Percentiles rank a stretch among this genome's conserved stretches.
phyloP scores from a whole-genome alignment of 2,113 vertebrate genomes.

The Oryzias celebensis region DNA sequence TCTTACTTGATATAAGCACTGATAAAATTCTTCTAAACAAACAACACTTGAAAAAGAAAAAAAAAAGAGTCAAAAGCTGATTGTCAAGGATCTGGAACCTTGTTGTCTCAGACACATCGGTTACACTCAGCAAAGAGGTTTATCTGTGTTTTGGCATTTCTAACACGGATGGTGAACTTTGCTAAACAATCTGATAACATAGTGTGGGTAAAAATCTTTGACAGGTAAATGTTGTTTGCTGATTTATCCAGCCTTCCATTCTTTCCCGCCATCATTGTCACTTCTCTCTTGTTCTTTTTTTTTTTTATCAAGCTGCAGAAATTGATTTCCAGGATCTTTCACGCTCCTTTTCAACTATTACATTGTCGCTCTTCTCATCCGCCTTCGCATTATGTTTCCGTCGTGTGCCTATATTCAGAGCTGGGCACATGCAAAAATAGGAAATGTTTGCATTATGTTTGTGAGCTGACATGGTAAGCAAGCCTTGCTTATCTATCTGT shows the following conservation, averaged over 20 bases:
- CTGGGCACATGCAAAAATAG: constrained; percentile 13
- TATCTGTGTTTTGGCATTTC: background rate
- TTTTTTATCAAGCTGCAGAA: constrained; percentile 27
- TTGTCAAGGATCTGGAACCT: background rate
- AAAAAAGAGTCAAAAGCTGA: constrained; percentile 1
- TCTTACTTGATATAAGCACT: background rate
- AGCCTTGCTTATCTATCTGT: constrained; percentile 64
- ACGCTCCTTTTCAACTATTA: constrained; percentile 14
- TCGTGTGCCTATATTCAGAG: background rate
- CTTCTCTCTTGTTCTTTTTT: constrained; percentile 26
- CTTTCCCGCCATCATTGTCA: constrained; percentile 6
- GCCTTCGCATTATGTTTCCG: constrained; percentile 34
- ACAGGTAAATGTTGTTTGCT: constrained; percentile 35
- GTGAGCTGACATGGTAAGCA: constrained; percentile 67
- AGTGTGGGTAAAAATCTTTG: constrained; percentile 13
- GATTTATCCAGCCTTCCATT: constrained; percentile 6
- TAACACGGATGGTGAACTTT: constrained; percentile 1
- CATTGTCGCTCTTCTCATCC: constrained; percentile 34
- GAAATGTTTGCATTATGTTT: constrained; percentile 56
- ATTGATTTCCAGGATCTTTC: constrained; percentile 24
- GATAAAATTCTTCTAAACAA: background rate
- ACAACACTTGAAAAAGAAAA: background rate
- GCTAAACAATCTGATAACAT: constrained; percentile 7
- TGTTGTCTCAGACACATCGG: background rate
- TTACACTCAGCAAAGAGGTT: background rate